Evolutionary conservation across 2,888 invertebrate species (phyloP), one percentile per base, ranked within the genome.

Genomic region (Eupithecia tripunctaria): DNA sequence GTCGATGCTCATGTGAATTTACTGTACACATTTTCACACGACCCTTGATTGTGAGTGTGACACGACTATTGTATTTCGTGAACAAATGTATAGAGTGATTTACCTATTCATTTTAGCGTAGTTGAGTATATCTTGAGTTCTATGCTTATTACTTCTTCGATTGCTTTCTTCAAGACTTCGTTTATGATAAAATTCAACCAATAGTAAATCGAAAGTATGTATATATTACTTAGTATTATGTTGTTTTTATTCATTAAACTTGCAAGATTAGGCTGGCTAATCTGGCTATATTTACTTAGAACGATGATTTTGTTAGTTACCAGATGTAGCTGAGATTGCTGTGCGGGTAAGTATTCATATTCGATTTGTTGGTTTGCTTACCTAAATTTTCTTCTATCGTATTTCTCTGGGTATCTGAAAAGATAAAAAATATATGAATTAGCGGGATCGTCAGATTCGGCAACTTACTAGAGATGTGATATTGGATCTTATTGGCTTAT

Each of bases 21-120:
- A 82, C 83, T 86, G 79, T 85, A 86, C 84, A 85, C 82, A 79
- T 81, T 84, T 89, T 91, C 89, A 86, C 90, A 91, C 88, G 89
- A 85, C 80, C 84, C 81, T 78, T 77, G 76, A 71, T 72, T 74
- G 77, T 76, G 67, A 64, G 56, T 25, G 56, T 68, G 68, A 65
- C 64, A 75, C 72, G 62, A 67, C 38, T 65, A 12, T 65, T 41
- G 27, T 32, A n/a, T 62, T 32, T 41, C 14, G n/a, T 38, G 27
- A 62, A 10, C 32, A n/a, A 62, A 62, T 18, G 32, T 32, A 62
- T 32, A 29, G 29, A 60, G 7, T 62, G n/a, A 32, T 29, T n/a
- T 21, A 59, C 27, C 21, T 59, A 59, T 27, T 59, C 15, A 27
- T 27, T 27, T 21, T n/a, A n/a, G n/a, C n/a, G 47, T n/a, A n/a